Evolutionary conservation across 2,888 invertebrate genomes (phyloP), one percentile per base, ranked within the genome.

Genomic region (Drosophila helvetica): DNA sequence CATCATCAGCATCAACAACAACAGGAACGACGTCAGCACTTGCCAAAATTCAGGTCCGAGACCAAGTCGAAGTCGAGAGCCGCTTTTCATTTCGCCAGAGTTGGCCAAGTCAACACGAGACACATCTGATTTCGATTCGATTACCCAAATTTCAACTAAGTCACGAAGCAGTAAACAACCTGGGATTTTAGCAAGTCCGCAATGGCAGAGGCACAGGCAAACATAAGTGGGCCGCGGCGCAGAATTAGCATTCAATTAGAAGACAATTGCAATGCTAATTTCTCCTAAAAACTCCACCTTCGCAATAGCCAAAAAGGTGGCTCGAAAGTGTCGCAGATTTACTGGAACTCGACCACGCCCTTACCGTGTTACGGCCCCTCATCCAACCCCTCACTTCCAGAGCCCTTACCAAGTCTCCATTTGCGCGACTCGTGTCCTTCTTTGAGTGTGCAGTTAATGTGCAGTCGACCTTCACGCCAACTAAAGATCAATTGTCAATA

Each of bases 211-310:
- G 22, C 51, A 5, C 47, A 55, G 17, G 45, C 48, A 51, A 48
- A 47, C 75, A 52, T 57, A 50, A 54, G 52, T 63, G 62, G 54
- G 33, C 25, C 56, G 43, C 65, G 65, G 33, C 6, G 33, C 33
- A 43, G 78, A 88, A 88, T 88, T 88, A 88, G 77, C 88, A 75
- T 75, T 74, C 78, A 86, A 86, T 88, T 88, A 85, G 79, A 88
- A 84, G 80, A 80, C 79, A 86, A 86, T 81, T 69, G 73, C 56
- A 22, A 7, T 72, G 86, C 74, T 86, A 86, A 86, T 84, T 77
- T 42, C 55, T 55, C 68, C 47, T 5, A 75, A 68, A 79, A 83
- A 87, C 45, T 72, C 56, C 73, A 63, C 65, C 51, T 62, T 66
- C 56, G 51, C 65, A 50, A 66, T 68, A 45, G 42, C 66, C 43